A percentile compares a stretch with the other conserved stretches of the same genome.
Evolutionary conservation across 2,797 vertebrate species (phyloP).

Genomic region (Vipera latastei): DNA sequence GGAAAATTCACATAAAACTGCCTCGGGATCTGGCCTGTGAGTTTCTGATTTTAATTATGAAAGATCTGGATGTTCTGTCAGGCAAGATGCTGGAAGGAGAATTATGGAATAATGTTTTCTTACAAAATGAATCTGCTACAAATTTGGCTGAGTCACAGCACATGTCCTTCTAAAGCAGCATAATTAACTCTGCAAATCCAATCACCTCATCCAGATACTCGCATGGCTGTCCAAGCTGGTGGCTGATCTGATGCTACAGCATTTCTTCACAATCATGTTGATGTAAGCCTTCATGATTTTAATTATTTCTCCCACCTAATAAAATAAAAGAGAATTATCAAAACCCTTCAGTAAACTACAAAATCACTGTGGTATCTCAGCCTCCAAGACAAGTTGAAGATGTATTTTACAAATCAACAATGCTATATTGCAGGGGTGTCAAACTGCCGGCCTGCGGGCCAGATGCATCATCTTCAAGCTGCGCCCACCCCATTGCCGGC

Average conservation of each 20-base stretch:
- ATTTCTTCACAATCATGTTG: constrained; percentile 95
- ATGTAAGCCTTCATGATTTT: constrained; percentile 97
- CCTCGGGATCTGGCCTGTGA: background rate
- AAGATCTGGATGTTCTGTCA: background rate
- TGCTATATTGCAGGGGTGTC: background rate
- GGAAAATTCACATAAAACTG: background rate
- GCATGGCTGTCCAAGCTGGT: constrained; percentile 77
- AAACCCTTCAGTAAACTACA: background rate
- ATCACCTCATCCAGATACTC: constrained; percentile 86
- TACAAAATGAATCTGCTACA: constrained; percentile 61
- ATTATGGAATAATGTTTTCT: constrained; percentile 30
- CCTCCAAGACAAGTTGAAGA: background rate
- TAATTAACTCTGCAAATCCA: accelerated
- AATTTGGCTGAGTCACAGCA: constrained; percentile 52
- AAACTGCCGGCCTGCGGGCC: no score
- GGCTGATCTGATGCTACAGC: constrained; percentile 87
- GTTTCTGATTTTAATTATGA: constrained; percentile 39
- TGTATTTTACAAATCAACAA: background rate
- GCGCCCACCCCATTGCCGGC: no score
- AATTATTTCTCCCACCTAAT: constrained; percentile 88
- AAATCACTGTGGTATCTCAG: background rate
- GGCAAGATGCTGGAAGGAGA: background rate
- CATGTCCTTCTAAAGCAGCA: background rate
- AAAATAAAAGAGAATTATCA: background rate
- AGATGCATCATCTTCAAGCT: no score